Evolutionary conservation across 2,888 invertebrate species (phyloP).

Genomic region (Lymantria dispar): DNA sequence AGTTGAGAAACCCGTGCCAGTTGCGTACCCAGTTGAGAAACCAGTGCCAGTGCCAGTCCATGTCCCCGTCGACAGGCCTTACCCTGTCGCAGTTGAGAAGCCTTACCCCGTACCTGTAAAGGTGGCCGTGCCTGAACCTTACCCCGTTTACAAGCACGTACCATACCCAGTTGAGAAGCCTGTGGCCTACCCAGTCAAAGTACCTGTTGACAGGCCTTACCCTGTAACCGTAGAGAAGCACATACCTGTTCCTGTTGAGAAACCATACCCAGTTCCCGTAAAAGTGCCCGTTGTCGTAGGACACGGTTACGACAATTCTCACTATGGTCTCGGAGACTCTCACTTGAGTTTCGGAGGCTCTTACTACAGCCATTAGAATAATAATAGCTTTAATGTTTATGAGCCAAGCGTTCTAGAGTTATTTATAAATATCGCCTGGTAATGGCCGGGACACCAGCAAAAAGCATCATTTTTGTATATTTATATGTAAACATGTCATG

Average conservation of each 20-base stretch:
- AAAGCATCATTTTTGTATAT: constrained; percentile 63
- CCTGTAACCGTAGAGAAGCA: constrained; percentile 80
- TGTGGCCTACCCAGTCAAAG: constrained; percentile 85
- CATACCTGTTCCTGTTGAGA: constrained; percentile 76
- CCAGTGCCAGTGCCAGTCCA: constrained; percentile 85
- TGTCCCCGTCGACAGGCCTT: constrained; percentile 84
- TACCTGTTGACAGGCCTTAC: constrained; percentile 85
- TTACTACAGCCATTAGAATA: constrained; percentile 66
- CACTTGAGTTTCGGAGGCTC: constrained; percentile 24
- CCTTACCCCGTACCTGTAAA: constrained; percentile 79
- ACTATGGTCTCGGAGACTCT: constrained; percentile 49
- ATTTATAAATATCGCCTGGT: constrained; percentile 65
- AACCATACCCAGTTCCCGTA: constrained; percentile 81
- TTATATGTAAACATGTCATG: constrained; percentile 71
- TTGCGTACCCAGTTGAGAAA: constrained; percentile 84
- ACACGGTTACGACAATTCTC: constrained; percentile 43
- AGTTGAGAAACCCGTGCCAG: constrained; percentile 84
- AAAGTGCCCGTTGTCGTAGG: constrained; percentile 71
- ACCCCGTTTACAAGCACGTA: constrained; percentile 86
- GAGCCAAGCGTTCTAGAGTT: constrained; percentile 48
- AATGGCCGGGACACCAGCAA: constrained; percentile 75
- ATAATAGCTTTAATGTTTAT: constrained; percentile 52
- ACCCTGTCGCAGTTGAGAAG: constrained; percentile 79
- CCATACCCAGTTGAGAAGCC: constrained; percentile 84
- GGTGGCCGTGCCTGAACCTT: constrained; percentile 82